A percentile compares a stretch with the other conserved stretches of the same genome.
Evolutionary conservation across 2,888 invertebrate species (phyloP).

Genomic region (Polyploca ridens): DNA sequence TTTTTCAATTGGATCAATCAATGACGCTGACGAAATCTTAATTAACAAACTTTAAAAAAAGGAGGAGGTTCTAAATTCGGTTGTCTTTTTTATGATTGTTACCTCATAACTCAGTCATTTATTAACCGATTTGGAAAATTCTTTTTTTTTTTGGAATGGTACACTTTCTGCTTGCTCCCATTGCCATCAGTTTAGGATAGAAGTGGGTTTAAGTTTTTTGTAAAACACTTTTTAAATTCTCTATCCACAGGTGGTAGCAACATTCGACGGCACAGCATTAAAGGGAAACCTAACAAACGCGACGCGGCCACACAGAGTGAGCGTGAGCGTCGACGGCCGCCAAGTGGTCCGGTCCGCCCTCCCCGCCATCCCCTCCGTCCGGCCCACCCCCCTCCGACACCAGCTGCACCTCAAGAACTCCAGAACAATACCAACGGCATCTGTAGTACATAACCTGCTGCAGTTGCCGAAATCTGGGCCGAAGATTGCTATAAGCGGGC

Average conservation of each 20-base stretch:
- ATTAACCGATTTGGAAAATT: too few relatives aligned
- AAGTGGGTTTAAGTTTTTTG: too few relatives aligned
- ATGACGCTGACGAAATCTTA: too few relatives aligned
- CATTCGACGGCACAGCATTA: conserved; percentile 33
- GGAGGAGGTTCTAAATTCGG: too few relatives aligned
- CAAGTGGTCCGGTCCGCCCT: conserved; percentile 57
- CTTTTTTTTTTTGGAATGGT: too few relatives aligned
- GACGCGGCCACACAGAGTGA: conserved; percentile 50
- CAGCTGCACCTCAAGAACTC: conserved; percentile 65
- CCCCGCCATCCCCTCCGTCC: conserved; percentile 45
- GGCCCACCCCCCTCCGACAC: conserved; percentile 52
- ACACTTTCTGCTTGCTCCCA: too few relatives aligned
- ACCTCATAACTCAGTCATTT: too few relatives aligned
- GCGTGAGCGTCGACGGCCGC: conserved; percentile 62
- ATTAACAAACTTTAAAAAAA: too few relatives aligned
- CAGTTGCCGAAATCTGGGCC: conserved; percentile 57
- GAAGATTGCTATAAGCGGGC: conserved; percentile 63
- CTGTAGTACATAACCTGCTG: conserved; percentile 57
- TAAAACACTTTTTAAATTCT: too few relatives aligned
- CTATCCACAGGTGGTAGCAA: conserved; percentile 49
- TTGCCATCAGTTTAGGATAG: too few relatives aligned
- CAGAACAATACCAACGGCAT: conserved; percentile 54
- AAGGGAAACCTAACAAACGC: conserved; percentile 44
- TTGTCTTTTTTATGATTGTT: too few relatives aligned
- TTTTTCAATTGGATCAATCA: too few relatives aligned